phyloP scores from a whole-genome alignment of 2,113 vertebrate genomes.

The Caloenas nicobarica region DNA sequence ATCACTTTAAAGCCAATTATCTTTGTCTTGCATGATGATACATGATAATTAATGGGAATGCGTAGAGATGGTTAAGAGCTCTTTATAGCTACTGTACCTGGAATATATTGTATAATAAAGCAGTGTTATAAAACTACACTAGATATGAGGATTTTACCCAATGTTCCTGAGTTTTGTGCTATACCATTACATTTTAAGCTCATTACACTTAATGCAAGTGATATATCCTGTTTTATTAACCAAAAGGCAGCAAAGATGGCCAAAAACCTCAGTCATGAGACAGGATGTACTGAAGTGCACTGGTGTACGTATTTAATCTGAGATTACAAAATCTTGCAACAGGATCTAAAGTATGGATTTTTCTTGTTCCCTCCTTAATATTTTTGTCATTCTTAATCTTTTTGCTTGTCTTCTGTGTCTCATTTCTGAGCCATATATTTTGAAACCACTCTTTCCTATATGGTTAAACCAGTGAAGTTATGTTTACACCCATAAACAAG shows the following conservation, averaged over 20 bases:
- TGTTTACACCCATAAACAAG: background rate
- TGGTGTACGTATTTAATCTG: background rate
- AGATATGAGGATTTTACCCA: slow-evolving; percentile 11
- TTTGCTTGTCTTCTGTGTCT: background rate
- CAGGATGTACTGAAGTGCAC: background rate
- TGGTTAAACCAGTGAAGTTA: background rate
- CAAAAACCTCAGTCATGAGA: background rate
- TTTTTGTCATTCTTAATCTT: background rate
- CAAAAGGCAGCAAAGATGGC: slow-evolving; percentile 21
- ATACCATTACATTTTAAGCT: slow-evolving; percentile 36
- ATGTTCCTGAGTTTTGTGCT: background rate
- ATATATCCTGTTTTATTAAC: slow-evolving; percentile 42
- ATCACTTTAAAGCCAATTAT: slow-evolving; percentile 45
- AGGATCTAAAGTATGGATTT: background rate
- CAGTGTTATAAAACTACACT: slow-evolving; percentile 20
- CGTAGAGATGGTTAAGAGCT: slow-evolving; percentile 6
- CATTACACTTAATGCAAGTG: slow-evolving; percentile 16
- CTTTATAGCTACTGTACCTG: slow-evolving; percentile 31
- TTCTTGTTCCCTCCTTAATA: background rate
- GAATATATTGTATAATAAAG: slow-evolving; percentile 45
- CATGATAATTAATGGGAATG: slow-evolving; percentile 32
- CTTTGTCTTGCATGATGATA: slow-evolving; percentile 22
- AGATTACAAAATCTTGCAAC: background rate
- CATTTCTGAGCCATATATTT: background rate
- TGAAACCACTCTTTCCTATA: background rate